A percentile compares a stretch with the other conserved stretches of the same genome.
phyloP scores from a whole-genome alignment of 2,797 vertebrate species.

The Loriculus beryllinus region DNA sequence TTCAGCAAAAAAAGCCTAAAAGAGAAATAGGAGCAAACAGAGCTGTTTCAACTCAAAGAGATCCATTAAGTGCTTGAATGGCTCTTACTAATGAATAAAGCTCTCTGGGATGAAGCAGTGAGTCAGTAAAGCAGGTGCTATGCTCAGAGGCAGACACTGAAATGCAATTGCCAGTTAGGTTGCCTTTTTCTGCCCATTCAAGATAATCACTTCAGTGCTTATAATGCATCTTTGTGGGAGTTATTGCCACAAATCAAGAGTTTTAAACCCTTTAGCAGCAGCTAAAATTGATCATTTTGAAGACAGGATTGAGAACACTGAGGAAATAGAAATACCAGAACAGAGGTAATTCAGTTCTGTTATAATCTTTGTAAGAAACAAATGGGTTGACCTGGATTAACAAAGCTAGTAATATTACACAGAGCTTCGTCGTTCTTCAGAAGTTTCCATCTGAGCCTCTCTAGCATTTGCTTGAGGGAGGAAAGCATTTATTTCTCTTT shows the following conservation, averaged over 20 bases:
- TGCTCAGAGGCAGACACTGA: background rate
- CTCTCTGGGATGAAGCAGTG: background rate
- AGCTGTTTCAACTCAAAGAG: constrained; percentile 16
- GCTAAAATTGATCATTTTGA: background rate
- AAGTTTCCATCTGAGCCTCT: background rate
- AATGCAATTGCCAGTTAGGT: background rate
- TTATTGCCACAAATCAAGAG: constrained; percentile 33
- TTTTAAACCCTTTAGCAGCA: constrained; percentile 25
- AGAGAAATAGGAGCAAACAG: constrained; percentile 10
- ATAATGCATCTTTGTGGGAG: constrained; percentile 4
- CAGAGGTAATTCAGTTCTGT: background rate
- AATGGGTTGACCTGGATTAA: constrained; percentile 23
- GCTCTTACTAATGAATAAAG: constrained; percentile 27
- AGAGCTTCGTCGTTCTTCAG: background rate
- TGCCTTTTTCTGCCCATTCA: background rate
- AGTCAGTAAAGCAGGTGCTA: constrained; percentile 27
- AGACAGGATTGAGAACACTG: background rate
- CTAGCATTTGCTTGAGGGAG: background rate
- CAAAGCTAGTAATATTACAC: background rate
- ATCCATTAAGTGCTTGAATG: constrained; percentile 52
- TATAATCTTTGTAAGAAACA: constrained; percentile 8
- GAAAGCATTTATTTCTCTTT: constrained; percentile 11
- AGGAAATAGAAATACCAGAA: constrained; percentile 30
- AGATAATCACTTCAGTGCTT: background rate
- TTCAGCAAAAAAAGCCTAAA: background rate